Evolutionary conservation across 2,888 invertebrate genomes (phyloP), one percentile per base, ranked within the genome.

Genomic region (Anticlea derivata): DNA sequence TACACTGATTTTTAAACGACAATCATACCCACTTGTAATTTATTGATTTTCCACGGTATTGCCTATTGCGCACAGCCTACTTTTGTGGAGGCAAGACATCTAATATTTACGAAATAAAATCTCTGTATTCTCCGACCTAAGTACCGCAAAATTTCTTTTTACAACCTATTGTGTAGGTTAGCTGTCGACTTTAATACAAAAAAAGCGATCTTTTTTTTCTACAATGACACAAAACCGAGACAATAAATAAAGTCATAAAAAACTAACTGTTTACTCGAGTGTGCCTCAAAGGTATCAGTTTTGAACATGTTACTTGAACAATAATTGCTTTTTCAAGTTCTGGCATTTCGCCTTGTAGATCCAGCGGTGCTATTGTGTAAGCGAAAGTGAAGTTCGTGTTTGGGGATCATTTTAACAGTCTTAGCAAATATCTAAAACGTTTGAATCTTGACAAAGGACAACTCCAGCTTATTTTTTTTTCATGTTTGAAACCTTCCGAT

Each of bases 291-390:
- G 50, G 53, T 58, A 44, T 43, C 44, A 37, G 43, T 51, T 44
- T 54, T 37, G 45, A 58, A 57, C 23, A 55, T 58, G 38, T 45
- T 53, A 55, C 51, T 59, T 55, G 50, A 65, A 62, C 58, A 63
- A 70, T 69, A 61, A 70, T 73, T 71, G 66, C 69, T 64, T 61
- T 63, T 58, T 58, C 43, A 59, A 51, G 50, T 63, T 64, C 54
- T 58, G 63, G 57, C 63, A 65, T 67, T 67, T 71, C 63, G 53
- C 44, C 53, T 48, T 55, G n/a, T 65, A 57, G 60, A 69, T 61
- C 78, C 73, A 78, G n/a, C n/a, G n/a, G n/a, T n/a, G n/a, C n/a
- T n/a, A n/a, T n/a, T n/a, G n/a, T n/a, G n/a, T n/a, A n/a, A n/a
- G n/a, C n/a, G n/a, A n/a, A n/a, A n/a, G n/a, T n/a, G n/a, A n/a